Evolutionary conservation across 2,888 invertebrate species (phyloP).

Genomic region (Conomelus anceps): DNA sequence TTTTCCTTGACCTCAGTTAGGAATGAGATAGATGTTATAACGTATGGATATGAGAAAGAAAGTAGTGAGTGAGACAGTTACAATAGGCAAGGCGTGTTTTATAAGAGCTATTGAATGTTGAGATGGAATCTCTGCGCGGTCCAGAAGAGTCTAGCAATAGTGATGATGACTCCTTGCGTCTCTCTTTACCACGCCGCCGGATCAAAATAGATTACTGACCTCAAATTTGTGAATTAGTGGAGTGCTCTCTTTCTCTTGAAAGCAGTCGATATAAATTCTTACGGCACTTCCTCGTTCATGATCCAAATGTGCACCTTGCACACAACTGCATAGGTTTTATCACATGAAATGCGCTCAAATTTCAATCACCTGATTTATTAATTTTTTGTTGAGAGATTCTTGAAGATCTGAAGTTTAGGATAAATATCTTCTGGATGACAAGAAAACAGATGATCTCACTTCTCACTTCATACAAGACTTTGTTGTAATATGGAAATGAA

Average conservation of each 20-base stretch:
- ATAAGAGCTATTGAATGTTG: neutral
- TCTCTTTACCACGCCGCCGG: neutral
- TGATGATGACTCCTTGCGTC: neutral
- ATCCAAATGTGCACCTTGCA: neutral
- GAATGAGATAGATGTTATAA: neutral
- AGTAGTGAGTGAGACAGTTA: neutral
- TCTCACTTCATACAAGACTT: too few species aligned
- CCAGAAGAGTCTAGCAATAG: neutral
- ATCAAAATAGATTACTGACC: constrained; percentile 12
- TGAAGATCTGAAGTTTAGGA: too few species aligned
- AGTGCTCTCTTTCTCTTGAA: neutral
- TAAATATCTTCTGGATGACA: too few species aligned
- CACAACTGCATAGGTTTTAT: neutral
- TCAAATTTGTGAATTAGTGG: constrained; percentile 1
- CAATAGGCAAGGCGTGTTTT: neutral
- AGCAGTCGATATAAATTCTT: neutral
- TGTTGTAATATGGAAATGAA: too few species aligned
- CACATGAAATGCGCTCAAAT: too few species aligned
- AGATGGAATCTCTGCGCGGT: neutral
- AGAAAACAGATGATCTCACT: too few species aligned
- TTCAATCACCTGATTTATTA: too few species aligned
- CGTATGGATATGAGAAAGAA: neutral
- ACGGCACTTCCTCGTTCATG: constrained; percentile 4
- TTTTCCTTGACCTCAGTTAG: neutral
- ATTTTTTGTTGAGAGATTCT: too few species aligned